These are phyloP conservation scores for Drosophila hamatofila DNA, from an alignment of 2,888 invertebrate genomes.

Conservation along the genomic window DNA sequence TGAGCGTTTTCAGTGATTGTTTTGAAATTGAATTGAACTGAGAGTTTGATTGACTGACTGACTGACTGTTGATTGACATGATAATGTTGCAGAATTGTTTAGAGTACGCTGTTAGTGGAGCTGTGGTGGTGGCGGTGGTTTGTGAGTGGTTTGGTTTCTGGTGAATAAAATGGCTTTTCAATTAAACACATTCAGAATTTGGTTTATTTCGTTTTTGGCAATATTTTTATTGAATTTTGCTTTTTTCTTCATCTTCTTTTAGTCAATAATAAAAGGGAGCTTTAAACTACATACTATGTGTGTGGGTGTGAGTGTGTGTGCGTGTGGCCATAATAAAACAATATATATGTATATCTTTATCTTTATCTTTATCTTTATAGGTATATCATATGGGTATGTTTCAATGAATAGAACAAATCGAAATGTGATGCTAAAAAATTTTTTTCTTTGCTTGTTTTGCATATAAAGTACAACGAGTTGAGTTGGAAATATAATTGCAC, in stretches of 20 bases:
- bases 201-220: constrained; percentile 40
- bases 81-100: constrained; percentile 70
- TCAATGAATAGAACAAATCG: constrained; percentile 41
- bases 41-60: constrained; percentile 51
- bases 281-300: constrained; percentile 51
- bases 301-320: neutral
- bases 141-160: constrained; percentile 35
- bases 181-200: constrained; percentile 56
- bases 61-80: constrained; percentile 69
- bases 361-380: constrained; percentile 41
- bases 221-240: constrained; percentile 62
- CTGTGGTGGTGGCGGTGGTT: constrained; percentile 15
- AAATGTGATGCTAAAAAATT: constrained; percentile 64
- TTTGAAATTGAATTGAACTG: constrained; percentile 39
- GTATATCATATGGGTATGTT: constrained; percentile 43
- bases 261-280: constrained; percentile 55
- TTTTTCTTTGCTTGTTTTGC: constrained; percentile 6
- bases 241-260: constrained; percentile 26
- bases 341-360: constrained; percentile 23
- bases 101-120: constrained; percentile 47
- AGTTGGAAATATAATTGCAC: constrained; percentile 59
- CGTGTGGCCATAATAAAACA: constrained; percentile 58
- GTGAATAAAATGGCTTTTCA: constrained; percentile 43
- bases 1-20: constrained; percentile 81
- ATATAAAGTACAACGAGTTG: constrained; percentile 28